Evolutionary conservation across 2,113 vertebrate genomes (phyloP).

Genomic region (Sapayoa aenigma): DNA sequence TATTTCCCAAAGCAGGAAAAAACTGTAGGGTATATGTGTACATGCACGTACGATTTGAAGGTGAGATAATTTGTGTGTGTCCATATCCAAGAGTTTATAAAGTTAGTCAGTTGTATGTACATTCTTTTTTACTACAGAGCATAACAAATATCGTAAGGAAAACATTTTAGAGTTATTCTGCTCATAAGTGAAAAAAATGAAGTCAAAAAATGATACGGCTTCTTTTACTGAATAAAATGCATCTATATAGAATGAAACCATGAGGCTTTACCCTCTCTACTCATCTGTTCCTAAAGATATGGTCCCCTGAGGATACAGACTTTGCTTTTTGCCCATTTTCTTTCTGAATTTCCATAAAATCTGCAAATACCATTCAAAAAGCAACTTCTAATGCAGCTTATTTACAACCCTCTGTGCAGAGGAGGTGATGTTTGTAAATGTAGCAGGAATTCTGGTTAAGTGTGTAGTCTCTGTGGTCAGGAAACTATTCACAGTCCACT

Average conservation of each 20-base stretch:
- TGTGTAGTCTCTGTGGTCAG: neutral
- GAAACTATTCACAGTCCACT: neutral
- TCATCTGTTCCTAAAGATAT: neutral
- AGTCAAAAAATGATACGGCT: neutral
- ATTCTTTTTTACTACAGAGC: neutral
- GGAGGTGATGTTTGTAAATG: neutral
- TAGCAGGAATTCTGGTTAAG: neutral
- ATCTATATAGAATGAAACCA: neutral
- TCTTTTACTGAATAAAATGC: neutral
- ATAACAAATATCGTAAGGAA: neutral
- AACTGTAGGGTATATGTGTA: neutral
- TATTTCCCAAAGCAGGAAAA: neutral
- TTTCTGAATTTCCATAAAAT: neutral
- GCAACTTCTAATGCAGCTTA: neutral
- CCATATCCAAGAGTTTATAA: neutral
- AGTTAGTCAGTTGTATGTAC: neutral
- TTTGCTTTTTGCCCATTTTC: neutral
- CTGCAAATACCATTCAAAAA: neutral
- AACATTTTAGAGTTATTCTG: neutral
- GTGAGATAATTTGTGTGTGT: neutral
- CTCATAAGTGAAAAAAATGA: neutral
- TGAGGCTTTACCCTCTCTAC: neutral
- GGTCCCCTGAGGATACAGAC: neutral
- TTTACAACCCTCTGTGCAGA: neutral
- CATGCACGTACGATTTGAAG: neutral